These are phyloP conservation scores for Mirounga angustirostris DNA, from an alignment of 2,113 vertebrate genomes.

Conservation along the genomic window DNA sequence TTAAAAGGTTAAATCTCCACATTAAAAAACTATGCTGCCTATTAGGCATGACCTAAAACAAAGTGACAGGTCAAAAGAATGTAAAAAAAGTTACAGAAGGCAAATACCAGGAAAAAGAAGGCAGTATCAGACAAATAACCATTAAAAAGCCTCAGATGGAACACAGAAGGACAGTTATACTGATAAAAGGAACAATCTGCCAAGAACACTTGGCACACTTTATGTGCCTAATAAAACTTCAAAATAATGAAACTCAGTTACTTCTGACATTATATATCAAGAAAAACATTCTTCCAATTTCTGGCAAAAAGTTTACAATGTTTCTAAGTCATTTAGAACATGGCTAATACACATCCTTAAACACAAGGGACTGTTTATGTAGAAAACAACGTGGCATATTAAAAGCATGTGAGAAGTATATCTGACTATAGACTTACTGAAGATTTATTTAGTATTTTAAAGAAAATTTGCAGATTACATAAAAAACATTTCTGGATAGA, in stretches of 20 bases:
- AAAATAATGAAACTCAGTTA: slow-evolving; percentile 28
- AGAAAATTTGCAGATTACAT: background rate
- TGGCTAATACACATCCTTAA: background rate
- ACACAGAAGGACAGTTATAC: background rate
- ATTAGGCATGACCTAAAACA: background rate
- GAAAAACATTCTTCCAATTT: slow-evolving; percentile 51
- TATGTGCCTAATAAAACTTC: slow-evolving; percentile 3
- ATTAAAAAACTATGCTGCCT: background rate
- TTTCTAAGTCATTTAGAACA: slow-evolving; percentile 39
- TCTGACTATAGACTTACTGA: background rate
- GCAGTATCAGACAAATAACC: background rate
- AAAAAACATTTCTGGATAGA: background rate
- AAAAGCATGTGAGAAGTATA: background rate
- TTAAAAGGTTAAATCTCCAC: background rate
- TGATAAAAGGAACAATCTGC: slow-evolving; percentile 24
- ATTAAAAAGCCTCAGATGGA: background rate
- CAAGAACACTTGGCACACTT: background rate
- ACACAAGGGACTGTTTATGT: background rate
- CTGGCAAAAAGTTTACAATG: background rate
- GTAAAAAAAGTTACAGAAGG: background rate
- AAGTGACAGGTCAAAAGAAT: background rate
- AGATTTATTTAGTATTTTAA: background rate
- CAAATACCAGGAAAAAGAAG: slow-evolving; percentile 18
- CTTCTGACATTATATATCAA: background rate
- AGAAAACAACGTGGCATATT: slow-evolving; percentile 18